Conservation (phyloP, 1,140 invertebrate genomes). For the Leptinotarsa texana region DNA sequence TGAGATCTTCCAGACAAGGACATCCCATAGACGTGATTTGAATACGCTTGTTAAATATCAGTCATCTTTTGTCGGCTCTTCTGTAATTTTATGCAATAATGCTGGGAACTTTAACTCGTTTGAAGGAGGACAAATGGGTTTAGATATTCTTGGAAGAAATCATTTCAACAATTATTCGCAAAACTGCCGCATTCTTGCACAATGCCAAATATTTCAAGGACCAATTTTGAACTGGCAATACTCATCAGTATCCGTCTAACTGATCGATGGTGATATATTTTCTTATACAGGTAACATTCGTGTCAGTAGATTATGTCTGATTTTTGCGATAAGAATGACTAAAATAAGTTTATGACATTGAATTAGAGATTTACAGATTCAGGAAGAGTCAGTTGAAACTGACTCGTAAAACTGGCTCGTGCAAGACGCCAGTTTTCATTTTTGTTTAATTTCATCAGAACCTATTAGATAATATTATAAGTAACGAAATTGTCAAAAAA, state of each 20-base stretch:
- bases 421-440: no score
- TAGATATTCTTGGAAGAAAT: constrained; percentile 2
- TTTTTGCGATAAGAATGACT: not conserved
- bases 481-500: no score
- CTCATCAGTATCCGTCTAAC: not conserved
- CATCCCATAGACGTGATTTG: not conserved
- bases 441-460: no score
- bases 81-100: constrained; percentile 17
- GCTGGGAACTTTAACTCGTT: constrained; percentile 15
- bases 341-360: not conserved
- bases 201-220: constrained; percentile 9
- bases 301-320: not conserved
- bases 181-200: constrained; percentile 10
- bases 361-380: not conserved
- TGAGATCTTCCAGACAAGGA: not conserved
- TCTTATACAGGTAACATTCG: not conserved
- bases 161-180: constrained; percentile 14
- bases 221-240: not conserved
- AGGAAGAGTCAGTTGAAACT: not conserved
- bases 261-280: not conserved
- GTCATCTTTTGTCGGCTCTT: not conserved
- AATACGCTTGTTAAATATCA: not conserved
- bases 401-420: not conserved
- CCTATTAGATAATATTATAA: no score
- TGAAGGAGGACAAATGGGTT: constrained; percentile 21